Evolutionary conservation across 2,888 invertebrate genomes (phyloP).

Genomic region (Lepetodrilus schrolli): DNA sequence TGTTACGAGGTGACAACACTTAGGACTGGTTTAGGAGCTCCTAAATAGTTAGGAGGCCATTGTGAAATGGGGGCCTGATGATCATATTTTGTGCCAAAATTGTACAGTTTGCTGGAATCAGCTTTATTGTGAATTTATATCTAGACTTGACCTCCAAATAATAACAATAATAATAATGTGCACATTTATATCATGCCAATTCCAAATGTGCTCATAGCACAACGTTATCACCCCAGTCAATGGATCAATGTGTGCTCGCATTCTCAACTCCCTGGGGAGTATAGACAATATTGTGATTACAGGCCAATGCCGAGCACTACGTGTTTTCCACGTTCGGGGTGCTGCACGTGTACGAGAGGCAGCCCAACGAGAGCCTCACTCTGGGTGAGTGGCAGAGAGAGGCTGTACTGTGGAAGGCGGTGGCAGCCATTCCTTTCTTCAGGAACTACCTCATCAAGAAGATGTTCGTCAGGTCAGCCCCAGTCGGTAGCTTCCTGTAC

Average conservation of each 20-base stretch:
- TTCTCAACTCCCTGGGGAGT: background rate
- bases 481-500: too few relatives aligned
- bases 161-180: background rate
- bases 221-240: background rate
- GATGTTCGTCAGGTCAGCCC: conserved; percentile 69
- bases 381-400: conserved; percentile 73
- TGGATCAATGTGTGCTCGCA: background rate
- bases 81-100: too few relatives aligned
- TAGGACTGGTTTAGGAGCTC: too few relatives aligned
- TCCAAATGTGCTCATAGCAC: background rate
- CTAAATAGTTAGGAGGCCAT: too few relatives aligned
- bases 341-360: conserved; percentile 69
- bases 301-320: conserved; percentile 66
- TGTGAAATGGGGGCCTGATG: too few relatives aligned
- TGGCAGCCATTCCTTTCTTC: conserved; percentile 72
- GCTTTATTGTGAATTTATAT: background rate
- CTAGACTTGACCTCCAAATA: background rate
- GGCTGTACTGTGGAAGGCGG: conserved; percentile 72
- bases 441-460: conserved; percentile 70
- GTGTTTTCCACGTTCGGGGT: conserved; percentile 75
- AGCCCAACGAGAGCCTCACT: conserved; percentile 66
- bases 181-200: background rate
- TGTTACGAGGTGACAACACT: too few relatives aligned
- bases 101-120: too few relatives aligned
- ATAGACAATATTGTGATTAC: background rate